Percentiles rank a stretch among this genome's conserved stretches.
Conservation (phyloP, 30 jellyfish, hydroid and myxozoan species). For the Hydractinia symbiolongicarpus region DNA sequence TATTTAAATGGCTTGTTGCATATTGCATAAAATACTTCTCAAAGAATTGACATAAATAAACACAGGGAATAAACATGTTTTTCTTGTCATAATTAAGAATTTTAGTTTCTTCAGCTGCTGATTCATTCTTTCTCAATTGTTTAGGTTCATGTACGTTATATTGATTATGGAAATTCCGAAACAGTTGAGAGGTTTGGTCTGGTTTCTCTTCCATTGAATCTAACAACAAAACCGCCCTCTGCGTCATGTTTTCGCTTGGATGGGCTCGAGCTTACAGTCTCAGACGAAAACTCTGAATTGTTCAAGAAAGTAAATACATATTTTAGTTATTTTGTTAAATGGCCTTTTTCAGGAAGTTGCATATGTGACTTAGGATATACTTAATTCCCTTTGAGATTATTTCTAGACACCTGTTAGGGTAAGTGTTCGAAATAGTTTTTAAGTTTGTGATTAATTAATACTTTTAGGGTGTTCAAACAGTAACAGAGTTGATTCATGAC, state of each 20-base stretch:
- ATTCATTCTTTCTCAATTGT: neutral
- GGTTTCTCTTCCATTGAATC: neutral
- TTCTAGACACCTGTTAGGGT: too few species aligned
- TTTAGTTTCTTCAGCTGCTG: neutral
- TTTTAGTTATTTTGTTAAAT: too few species aligned
- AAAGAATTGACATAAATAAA: too few species aligned
- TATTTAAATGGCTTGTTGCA: too few species aligned
- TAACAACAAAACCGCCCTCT: neutral
- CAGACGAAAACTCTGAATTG: neutral
- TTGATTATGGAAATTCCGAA: constrained; percentile 9
- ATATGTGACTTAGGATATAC: too few species aligned
- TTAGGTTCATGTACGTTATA: neutral
- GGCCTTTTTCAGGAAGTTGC: too few species aligned
- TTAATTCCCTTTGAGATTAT: too few species aligned
- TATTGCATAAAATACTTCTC: too few species aligned
- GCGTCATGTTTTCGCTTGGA: constrained; percentile 2
- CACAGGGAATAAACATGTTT: too few species aligned
- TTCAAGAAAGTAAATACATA: neutral
- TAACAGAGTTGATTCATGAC: neutral
- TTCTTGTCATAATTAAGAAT: neutral
- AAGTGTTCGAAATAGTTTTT: too few species aligned
- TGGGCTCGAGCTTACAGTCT: neutral
- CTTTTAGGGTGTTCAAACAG: neutral
- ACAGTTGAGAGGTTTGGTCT: neutral
- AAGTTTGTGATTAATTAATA: neutral